These are phyloP conservation scores for Sylvilagus bachmani DNA, from an alignment of 2,113 vertebrate species.

Conservation along the genomic window DNA sequence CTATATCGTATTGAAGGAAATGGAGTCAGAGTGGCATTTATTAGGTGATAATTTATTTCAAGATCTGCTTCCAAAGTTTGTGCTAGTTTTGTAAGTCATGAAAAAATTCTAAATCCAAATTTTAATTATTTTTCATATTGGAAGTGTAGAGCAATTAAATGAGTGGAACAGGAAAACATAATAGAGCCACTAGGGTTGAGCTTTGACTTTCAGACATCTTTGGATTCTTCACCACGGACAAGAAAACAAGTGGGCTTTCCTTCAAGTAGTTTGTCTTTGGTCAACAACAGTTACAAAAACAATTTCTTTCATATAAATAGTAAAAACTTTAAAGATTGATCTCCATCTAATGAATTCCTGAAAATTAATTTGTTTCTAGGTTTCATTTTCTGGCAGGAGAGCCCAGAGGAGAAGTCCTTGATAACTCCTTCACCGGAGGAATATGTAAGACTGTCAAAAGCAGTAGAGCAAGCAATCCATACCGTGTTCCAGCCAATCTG, in stretches of 20 bases:
- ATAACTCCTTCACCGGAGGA: slow-evolving; percentile 93
- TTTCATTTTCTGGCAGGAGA: slow-evolving; percentile 92
- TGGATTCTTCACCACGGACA: not conserved
- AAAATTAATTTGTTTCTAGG: slow-evolving; percentile 85
- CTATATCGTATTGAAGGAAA: not conserved
- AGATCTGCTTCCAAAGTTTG: slow-evolving; percentile 14
- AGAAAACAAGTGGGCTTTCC: not conserved
- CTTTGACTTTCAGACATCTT: not conserved
- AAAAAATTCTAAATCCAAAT: slow-evolving; percentile 47
- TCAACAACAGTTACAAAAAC: slow-evolving; percentile 59
- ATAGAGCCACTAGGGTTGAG: not conserved
- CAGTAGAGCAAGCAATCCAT: slow-evolving; percentile 85
- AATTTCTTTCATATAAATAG: slow-evolving; percentile 65
- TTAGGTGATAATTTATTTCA: slow-evolving; percentile 35
- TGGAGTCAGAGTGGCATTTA: not conserved
- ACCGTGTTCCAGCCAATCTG: slow-evolving; percentile 92
- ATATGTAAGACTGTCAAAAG: slow-evolving; percentile 88
- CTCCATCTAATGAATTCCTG: slow-evolving; percentile 63
- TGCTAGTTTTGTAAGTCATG: not conserved
- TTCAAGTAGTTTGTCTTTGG: slow-evolving; percentile 50
- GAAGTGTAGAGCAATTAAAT: not conserved
- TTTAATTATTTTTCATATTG: slow-evolving; percentile 51
- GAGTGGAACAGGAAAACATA: not conserved
- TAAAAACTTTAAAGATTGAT: slow-evolving; percentile 43
- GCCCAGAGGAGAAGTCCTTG: slow-evolving; percentile 91